Percentiles rank a stretch among this genome's conserved stretches.
Evolutionary conservation across 2,797 vertebrate species (phyloP).

Genomic region (Mus minutoides): DNA sequence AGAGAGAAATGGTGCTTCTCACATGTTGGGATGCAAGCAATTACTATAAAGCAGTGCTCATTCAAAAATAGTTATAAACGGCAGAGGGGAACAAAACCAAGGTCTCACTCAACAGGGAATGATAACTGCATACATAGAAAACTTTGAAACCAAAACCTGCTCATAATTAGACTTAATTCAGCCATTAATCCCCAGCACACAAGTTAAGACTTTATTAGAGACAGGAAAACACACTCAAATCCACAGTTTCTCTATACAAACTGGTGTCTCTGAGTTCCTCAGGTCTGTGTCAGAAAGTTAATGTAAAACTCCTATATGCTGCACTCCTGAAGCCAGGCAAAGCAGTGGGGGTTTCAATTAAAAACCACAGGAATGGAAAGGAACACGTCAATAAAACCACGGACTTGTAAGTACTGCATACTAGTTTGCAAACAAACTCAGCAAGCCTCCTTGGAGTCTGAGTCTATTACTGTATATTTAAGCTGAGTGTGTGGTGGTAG

Average conservation of each 20-base stretch:
- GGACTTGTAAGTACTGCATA: slow-evolving; percentile 90
- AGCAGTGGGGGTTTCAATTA: slow-evolving; percentile 91
- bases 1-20: neutral
- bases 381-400: slow-evolving; percentile 92
- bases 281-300: slow-evolving; percentile 85
- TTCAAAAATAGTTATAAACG: neutral
- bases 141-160: slow-evolving; percentile 32
- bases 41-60: neutral
- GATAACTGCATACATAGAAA: neutral
- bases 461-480: slow-evolving; percentile 89
- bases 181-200: slow-evolving; percentile 55
- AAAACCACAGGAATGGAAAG: slow-evolving; percentile 91
- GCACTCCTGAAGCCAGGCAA: slow-evolving; percentile 86
- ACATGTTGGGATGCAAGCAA: neutral
- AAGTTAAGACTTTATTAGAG: slow-evolving; percentile 67
- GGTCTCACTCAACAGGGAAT: neutral
- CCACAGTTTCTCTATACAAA: slow-evolving; percentile 79
- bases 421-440: slow-evolving; percentile 92
- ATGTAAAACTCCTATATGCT: slow-evolving; percentile 86
- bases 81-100: neutral
- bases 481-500: slow-evolving; percentile 83
- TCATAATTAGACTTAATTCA: slow-evolving; percentile 59
- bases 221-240: slow-evolving; percentile 66
- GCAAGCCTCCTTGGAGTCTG: slow-evolving; percentile 86
- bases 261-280: slow-evolving; percentile 81